These are phyloP conservation scores for Botia almorhae DNA, from an alignment of 2,797 vertebrate genomes.

Conservation along the genomic window DNA sequence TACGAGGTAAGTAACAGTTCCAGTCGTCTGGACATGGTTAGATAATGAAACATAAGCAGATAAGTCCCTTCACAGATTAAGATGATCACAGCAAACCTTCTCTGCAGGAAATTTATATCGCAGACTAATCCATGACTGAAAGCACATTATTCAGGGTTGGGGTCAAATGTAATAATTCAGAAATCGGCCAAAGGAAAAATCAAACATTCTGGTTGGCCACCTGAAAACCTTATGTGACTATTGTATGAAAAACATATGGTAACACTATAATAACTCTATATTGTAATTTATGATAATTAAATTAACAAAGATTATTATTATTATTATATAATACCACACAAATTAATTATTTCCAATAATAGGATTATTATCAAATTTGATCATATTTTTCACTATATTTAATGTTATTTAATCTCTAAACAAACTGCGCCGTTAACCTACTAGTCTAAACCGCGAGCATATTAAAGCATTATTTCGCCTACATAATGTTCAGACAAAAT, in stretches of 20 bases:
- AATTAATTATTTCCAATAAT: no score
- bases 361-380: no score
- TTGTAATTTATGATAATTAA: no score
- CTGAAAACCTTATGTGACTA: neutral
- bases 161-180: slow-evolving; percentile 16
- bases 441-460: neutral
- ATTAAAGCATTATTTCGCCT: neutral
- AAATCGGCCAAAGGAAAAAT: neutral
- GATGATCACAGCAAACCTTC: slow-evolving; percentile 9
- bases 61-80: slow-evolving; percentile 40
- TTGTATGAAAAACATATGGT: neutral
- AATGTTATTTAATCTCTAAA: no score
- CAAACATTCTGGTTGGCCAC: no score
- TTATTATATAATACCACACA: no score
- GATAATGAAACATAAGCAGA: slow-evolving; percentile 31
- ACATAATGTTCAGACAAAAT: neutral
- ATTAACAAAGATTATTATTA: no score
- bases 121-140: slow-evolving; percentile 18
- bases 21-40: slow-evolving; percentile 29
- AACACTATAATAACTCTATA: neutral
- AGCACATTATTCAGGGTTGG: neutral
- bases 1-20: slow-evolving; percentile 44
- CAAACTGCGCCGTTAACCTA: no score
- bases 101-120: slow-evolving; percentile 20
- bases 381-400: no score